A percentile compares a stretch with the other conserved stretches of the same genome.
These are phyloP conservation scores for Rhaphigaster nebulosa DNA, from an alignment of 2,888 invertebrate genomes.

Conservation along the genomic window DNA sequence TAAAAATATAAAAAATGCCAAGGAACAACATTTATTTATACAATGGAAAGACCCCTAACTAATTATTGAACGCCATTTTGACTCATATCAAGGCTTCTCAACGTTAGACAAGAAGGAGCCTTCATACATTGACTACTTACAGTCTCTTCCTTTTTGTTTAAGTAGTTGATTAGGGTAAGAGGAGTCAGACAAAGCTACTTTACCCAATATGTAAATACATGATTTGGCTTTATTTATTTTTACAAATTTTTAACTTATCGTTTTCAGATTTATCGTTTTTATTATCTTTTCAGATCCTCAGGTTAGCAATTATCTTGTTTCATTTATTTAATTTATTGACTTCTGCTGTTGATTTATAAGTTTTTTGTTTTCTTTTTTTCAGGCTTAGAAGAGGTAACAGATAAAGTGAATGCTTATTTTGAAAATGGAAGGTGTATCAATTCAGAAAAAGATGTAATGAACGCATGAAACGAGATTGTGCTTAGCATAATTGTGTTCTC, in stretches of 20 bases:
- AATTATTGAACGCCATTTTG: too few relatives aligned
- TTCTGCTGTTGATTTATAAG: not conserved
- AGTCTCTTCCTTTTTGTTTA: too few relatives aligned
- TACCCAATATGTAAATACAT: too few relatives aligned
- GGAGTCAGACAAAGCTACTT: too few relatives aligned
- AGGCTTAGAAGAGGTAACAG: slow-evolving; percentile 33
- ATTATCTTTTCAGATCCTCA: not conserved
- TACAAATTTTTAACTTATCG: not conserved
- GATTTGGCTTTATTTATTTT: not conserved
- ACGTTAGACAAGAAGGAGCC: too few relatives aligned
- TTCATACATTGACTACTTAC: too few relatives aligned
- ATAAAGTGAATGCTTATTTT: slow-evolving; percentile 52
- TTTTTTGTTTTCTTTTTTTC: slow-evolving; percentile 51
- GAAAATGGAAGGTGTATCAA: slow-evolving; percentile 57
- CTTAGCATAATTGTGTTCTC: slow-evolving; percentile 6
- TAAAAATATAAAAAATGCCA: too few relatives aligned
- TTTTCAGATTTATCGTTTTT: not conserved
- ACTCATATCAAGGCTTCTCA: too few relatives aligned
- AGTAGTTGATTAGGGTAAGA: too few relatives aligned
- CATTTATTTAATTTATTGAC: not conserved
- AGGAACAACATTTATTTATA: too few relatives aligned
- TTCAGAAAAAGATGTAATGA: slow-evolving; percentile 52
- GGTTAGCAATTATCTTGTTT: not conserved
- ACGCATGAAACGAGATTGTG: slow-evolving; percentile 18
- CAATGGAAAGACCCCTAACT: too few relatives aligned